These are phyloP conservation scores for Propithecus coquereli DNA, from an alignment of 2,113 vertebrate species.

Conservation along the genomic window DNA sequence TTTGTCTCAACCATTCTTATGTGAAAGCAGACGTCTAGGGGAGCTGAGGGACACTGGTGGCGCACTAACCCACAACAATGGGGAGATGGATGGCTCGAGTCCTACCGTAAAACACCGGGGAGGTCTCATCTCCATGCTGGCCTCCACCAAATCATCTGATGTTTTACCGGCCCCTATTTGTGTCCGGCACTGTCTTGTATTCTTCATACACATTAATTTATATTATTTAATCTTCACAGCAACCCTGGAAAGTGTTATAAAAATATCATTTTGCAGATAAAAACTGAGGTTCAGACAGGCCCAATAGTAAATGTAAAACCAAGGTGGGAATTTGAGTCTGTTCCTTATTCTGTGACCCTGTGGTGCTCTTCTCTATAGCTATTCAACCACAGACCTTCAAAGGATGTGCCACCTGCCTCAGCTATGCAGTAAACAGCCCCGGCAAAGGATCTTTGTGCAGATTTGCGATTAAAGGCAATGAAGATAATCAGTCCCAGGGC, in stretches of 20 bases:
- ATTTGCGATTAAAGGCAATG: constrained; percentile 61
- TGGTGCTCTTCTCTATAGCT: background rate
- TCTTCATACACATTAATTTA: background rate
- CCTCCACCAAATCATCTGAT: background rate
- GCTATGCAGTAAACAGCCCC: background rate
- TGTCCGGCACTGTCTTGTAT: background rate
- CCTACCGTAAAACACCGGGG: background rate
- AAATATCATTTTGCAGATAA: background rate
- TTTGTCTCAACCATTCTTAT: background rate
- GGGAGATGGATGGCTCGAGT: background rate
- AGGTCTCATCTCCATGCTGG: too few species aligned
- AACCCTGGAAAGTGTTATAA: background rate
- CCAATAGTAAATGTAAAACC: background rate
- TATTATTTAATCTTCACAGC: background rate
- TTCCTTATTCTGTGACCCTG: background rate
- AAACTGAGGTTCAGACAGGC: background rate
- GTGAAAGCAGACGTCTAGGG: background rate
- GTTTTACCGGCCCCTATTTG: background rate
- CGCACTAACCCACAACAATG: rapidly evolving
- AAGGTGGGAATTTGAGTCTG: background rate
- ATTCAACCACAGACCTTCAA: constrained; percentile 3
- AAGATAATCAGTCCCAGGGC: constrained; percentile 45
- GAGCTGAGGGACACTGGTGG: background rate
- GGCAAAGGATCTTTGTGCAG: background rate
- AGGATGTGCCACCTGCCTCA: constrained; percentile 27